phyloP scores from a whole-genome alignment of 2,113 vertebrate genomes.

The Gnathonemus echidnorhynchus region DNA sequence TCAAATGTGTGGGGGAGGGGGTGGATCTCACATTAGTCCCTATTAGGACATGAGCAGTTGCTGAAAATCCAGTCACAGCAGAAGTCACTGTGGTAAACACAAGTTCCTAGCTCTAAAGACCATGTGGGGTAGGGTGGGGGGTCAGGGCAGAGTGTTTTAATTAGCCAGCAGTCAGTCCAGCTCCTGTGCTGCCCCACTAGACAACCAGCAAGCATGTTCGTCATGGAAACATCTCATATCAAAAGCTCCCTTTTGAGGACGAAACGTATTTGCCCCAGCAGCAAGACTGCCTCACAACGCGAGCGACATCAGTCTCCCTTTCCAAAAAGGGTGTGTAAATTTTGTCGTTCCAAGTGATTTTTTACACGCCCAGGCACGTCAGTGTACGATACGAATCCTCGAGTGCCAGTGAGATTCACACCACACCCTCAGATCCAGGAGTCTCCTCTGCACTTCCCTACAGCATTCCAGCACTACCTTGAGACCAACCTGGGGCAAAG shows the following conservation, averaged over 20 bases:
- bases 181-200: not conserved
- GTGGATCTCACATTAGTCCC: not conserved
- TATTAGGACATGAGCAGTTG: not conserved
- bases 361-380: not conserved
- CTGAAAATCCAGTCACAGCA: not conserved
- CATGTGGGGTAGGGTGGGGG: not conserved
- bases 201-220: not conserved
- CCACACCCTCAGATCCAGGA: not conserved
- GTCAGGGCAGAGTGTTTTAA: not conserved
- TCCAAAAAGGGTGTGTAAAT: not conserved
- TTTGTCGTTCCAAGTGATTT: not conserved
- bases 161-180: not conserved
- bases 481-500: not conserved
- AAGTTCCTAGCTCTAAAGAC: not conserved
- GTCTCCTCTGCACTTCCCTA: not conserved
- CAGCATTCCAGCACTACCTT: not conserved
- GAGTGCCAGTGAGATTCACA: not conserved
- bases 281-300: not conserved
- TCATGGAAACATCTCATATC: not conserved
- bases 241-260: not conserved
- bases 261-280: not conserved
- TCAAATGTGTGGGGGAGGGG: not conserved
- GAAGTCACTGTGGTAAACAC: not conserved
- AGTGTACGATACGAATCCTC: not conserved
- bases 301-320: not conserved